Conservation (phyloP, 1,140 invertebrate species). For the Saccostrea cuccullata region DNA sequence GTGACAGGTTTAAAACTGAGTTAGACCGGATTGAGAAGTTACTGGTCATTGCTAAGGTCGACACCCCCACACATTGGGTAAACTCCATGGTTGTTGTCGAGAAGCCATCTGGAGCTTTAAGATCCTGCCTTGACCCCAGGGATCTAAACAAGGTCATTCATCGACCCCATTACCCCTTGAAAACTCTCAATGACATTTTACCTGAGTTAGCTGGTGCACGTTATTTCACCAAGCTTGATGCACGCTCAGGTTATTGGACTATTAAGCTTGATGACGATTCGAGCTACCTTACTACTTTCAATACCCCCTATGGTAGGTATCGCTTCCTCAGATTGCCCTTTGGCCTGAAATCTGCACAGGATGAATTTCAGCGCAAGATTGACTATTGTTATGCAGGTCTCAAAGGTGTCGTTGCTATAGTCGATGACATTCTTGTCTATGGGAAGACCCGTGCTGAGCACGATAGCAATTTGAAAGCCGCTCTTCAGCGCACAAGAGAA, state of each 20-base stretch:
- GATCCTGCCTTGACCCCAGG: neutral
- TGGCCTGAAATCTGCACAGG: constrained; percentile 68
- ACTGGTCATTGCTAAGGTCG: too few species aligned
- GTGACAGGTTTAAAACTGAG: too few species aligned
- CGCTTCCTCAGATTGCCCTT: constrained; percentile 76
- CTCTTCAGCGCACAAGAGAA: too few species aligned
- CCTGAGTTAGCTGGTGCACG: constrained; percentile 44
- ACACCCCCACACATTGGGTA: too few species aligned
- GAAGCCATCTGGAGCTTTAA: neutral
- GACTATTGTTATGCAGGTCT: constrained; percentile 72
- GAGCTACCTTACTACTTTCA: too few species aligned
- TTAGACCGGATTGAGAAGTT: too few species aligned
- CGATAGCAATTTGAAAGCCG: too few species aligned
- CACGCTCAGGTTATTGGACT: too few species aligned
- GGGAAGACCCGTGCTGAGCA: constrained; percentile 64
- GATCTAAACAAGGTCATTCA: neutral
- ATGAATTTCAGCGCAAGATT: constrained; percentile 69
- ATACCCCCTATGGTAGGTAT: too few species aligned
- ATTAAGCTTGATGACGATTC: too few species aligned
- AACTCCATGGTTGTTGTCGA: constrained; percentile 46
- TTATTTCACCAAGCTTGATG: constrained; percentile 57
- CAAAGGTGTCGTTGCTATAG: constrained; percentile 64
- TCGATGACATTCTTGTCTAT: constrained; percentile 76
- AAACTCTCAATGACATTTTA: constrained; percentile 53
- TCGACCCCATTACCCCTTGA: constrained; percentile 47